Conservation (phyloP, 30 jellyfish, hydroid and myxozoan species). For the Turritopsis rubra region DNA sequence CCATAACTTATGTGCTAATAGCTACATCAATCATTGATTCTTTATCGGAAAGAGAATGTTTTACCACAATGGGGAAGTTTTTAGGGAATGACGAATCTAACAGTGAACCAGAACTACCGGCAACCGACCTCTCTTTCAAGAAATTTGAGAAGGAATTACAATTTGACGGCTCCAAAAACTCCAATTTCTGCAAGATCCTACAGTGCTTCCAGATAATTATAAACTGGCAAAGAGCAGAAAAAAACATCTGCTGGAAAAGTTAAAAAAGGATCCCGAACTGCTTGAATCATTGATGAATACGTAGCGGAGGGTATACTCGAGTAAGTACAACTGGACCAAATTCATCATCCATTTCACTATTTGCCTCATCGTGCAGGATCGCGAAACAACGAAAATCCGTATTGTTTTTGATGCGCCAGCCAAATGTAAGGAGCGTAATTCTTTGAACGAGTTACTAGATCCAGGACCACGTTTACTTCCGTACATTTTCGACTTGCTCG, state of each 20-base stretch:
- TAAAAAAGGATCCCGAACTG: slow-evolving; percentile 3
- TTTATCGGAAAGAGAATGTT: no score
- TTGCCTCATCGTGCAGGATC: slow-evolving; percentile 12
- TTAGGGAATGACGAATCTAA: background rate
- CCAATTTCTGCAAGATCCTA: no score
- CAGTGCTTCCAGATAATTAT: no score
- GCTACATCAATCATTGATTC: no score
- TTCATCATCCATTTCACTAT: background rate
- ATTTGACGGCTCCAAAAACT: no score
- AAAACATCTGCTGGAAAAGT: background rate
- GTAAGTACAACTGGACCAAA: background rate
- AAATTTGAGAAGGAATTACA: no score
- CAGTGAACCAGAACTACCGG: no score
- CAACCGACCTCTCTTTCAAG: no score
- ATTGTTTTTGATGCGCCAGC: slow-evolving; percentile 5
- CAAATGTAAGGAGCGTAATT: background rate
- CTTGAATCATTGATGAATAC: background rate
- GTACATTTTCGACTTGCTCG: slow-evolving; percentile 5
- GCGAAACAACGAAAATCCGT: slow-evolving; percentile 7
- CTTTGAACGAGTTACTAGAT: slow-evolving; percentile 1
- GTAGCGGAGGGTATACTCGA: background rate
- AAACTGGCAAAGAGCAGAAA: no score
- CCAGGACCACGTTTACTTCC: slow-evolving; percentile 10
- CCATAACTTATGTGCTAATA: slow-evolving; percentile 3
- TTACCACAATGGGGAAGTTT: slow-evolving; percentile 3